Base-by-base conservation (phyloP, 2,888 invertebrate species). In the Allygus modestus region DNA sequence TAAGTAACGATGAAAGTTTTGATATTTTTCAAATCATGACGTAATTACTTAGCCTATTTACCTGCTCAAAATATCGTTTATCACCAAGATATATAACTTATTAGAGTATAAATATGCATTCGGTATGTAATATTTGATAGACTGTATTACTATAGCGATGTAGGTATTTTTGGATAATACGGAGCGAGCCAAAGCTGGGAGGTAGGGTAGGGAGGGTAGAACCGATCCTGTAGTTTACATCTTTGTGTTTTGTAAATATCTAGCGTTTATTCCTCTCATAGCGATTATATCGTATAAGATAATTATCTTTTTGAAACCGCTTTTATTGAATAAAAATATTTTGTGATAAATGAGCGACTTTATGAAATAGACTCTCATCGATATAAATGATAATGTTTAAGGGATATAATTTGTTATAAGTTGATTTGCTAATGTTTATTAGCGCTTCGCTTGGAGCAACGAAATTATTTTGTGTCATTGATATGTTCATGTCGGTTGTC, bases 41-140 rank as follows among this genome's bases (percentile, higher is more conserved):
- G 86, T 87, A 86, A 86, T 87, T 83, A 86, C 84, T 86, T 87
- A 87, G 87, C 86, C 86, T 87, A 87, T 85, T 86, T 86, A 87
- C 86, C 87, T 87, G 87, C 87, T 87, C 87, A 87, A 87, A 87
- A 87, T 85, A 82, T 81, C 85, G 82, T 71, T 85, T 85, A 82
- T 85, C 69, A 85, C 77, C 81, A 73, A 73, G 37, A 41, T 84
- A 61, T 77, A 75, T 17, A 69, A 79, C 58, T 79, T 51, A 65
- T 23, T 84, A 84, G 84, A 43, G 77, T 84, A 84, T 61, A 37
- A 73, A 75, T 73, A 82, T 54, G 61, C 77, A 84, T 54, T 84
- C 77, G 23, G 77, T 84, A 79, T 84, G 65, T 77, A 41, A 61
- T 84, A 84, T 82, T 81, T 85, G 75, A 82, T 77, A 82, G 83